Conservation (phyloP, 2,113 vertebrate genomes). For the Microtus oregoni region DNA sequence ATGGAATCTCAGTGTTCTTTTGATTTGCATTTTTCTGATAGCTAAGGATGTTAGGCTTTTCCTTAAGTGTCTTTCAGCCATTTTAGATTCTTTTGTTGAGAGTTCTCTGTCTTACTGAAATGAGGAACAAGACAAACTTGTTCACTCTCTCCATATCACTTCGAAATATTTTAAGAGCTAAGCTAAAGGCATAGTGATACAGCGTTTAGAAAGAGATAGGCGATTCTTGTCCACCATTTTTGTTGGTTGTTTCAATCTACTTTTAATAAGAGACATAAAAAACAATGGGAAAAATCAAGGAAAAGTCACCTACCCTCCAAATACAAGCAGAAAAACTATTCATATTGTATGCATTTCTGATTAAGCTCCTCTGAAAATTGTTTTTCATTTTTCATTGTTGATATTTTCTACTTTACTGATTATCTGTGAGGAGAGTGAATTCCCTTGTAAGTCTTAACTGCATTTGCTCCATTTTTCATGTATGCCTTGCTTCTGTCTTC, state of each 20-base stretch:
- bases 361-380: neutral
- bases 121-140: too few species aligned
- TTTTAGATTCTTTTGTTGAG: too few species aligned
- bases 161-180: neutral
- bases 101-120: too few species aligned
- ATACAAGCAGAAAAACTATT: neutral
- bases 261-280: neutral
- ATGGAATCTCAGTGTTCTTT: too few species aligned
- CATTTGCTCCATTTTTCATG: neutral
- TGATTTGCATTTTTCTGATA: too few species aligned
- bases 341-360: neutral
- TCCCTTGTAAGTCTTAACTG: neutral
- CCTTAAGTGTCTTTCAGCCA: too few species aligned
- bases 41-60: too few species aligned
- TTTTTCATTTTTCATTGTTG: neutral
- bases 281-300: neutral
- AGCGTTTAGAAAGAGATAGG: neutral
- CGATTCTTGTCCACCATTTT: neutral
- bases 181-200: neutral
- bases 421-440: neutral
- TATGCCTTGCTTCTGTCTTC: neutral
- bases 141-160: too few species aligned
- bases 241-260: neutral
- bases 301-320: neutral
- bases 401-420: neutral